Base-by-base conservation (phyloP, 2,888 invertebrate genomes). In the Aphodius sticticus region DNA sequence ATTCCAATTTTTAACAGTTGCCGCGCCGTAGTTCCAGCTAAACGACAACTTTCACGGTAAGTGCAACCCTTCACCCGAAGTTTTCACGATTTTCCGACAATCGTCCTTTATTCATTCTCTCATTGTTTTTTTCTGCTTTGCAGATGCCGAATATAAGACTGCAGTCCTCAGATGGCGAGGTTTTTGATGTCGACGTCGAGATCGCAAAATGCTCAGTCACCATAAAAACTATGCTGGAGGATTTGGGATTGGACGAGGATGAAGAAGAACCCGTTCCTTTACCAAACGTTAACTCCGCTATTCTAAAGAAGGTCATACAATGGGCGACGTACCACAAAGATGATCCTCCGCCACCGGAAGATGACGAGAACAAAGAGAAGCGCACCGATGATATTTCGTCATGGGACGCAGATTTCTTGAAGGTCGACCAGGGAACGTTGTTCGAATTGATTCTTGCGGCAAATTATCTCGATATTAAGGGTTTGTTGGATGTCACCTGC, bases 381-480 rank as follows among this genome's bases (percentile, higher is more conserved):
- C 92, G 99, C n/a, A 99, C 99, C 0, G 99, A 99, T 88, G 99
- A 99, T 87, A 99, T 99, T 84, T 97, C 97, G 35, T 97, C 97
- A 0, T 99, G 99, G 99, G 99, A 99, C 91, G 97, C 98, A 0
- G 99, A 99, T 89, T 99, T 99, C 87, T 91, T 99, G 7, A 99
- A 99, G 92, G 99, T 99, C 53, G 98, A 99, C 88, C 98, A 99
- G 89, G 98, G 97, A 81, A 99, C 98, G 0, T 90, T 99, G 14
- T 99, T 98, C 88, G 99, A 99, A 90, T 91, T 99, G 70, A 99
- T 99, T 86, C 90, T 99, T 91, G 98, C 99, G 76, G 98, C 99
- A 7, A 99, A 99, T 90, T 99, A 99, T 88, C 91, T 99, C 86
- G 98, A 99, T 87, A 99, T 99, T 83, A 96, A 97, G 88, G 97